These are phyloP conservation scores for Coptodon bakossiorum DNA, from an alignment of 2,113 vertebrate genomes.

Conservation along the genomic window DNA sequence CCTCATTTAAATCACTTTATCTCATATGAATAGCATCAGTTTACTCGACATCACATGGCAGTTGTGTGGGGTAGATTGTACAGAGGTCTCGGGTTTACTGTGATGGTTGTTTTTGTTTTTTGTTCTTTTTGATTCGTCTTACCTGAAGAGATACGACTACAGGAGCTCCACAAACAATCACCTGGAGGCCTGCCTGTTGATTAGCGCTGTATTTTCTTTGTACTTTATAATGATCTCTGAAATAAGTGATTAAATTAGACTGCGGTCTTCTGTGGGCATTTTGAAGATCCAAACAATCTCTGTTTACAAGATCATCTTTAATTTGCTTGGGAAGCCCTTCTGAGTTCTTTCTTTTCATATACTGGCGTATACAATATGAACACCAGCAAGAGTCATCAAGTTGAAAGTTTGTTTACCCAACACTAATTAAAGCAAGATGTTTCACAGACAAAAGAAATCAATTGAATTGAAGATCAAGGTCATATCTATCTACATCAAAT, in stretches of 20 bases:
- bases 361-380: not conserved
- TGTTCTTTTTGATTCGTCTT: not conserved
- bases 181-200: not conserved
- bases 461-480: not conserved
- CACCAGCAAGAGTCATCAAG: not conserved
- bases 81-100: not conserved
- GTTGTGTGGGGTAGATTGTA: not conserved
- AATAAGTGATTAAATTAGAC: not conserved
- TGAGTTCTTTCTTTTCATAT: not conserved
- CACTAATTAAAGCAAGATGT: not conserved
- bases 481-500: not conserved
- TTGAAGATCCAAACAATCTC: slow-evolving; percentile 1
- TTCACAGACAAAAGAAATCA: not conserved
- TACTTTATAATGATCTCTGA: slow-evolving; percentile 2
- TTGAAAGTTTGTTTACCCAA: slow-evolving; percentile 12
- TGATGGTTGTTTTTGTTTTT: not conserved
- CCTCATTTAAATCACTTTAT: slow-evolving; percentile 64
- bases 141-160: not conserved
- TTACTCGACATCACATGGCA: slow-evolving; percentile 1
- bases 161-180: not conserved
- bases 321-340: not conserved
- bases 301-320: slow-evolving; percentile 2
- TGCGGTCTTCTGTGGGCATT: not conserved
- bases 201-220: not conserved
- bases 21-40: slow-evolving; percentile 30